Evolutionary conservation across 2,797 vertebrate species (phyloP).

Genomic region (Otolemur crassicaudatus): DNA sequence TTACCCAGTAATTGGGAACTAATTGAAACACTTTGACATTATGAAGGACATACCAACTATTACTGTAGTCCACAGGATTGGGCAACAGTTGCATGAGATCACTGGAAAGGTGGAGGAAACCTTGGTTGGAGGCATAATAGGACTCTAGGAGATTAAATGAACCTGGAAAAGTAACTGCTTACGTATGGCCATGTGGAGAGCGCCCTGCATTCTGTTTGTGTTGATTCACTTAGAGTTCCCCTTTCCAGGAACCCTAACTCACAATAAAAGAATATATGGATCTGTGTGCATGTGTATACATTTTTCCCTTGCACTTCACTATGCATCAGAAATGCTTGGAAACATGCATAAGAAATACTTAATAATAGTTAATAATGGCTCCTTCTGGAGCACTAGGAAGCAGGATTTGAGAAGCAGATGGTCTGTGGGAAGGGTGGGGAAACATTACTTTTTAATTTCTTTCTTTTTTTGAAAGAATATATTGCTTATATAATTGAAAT

Average conservation of each 20-base stretch:
- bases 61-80: neutral
- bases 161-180: neutral
- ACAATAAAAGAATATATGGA: accelerated
- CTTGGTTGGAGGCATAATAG: neutral
- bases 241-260: neutral
- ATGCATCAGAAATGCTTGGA: conserved; percentile 1
- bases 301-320: neutral
- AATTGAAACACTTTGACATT: neutral
- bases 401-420: conserved; percentile 66
- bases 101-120: neutral
- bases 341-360: neutral
- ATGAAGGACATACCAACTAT: neutral
- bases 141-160: neutral
- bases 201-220: neutral
- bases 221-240: neutral
- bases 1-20: neutral
- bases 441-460: conserved; percentile 50
- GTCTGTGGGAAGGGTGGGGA: conserved; percentile 66
- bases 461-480: conserved; percentile 30
- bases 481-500: conserved; percentile 61
- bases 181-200: neutral
- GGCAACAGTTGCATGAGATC: neutral
- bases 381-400: conserved; percentile 3
- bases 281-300: neutral
- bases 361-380: conserved; percentile 36